Base-by-base conservation (phyloP, 2,113 vertebrate species). In the Psammodynastes pulverulentus region DNA sequence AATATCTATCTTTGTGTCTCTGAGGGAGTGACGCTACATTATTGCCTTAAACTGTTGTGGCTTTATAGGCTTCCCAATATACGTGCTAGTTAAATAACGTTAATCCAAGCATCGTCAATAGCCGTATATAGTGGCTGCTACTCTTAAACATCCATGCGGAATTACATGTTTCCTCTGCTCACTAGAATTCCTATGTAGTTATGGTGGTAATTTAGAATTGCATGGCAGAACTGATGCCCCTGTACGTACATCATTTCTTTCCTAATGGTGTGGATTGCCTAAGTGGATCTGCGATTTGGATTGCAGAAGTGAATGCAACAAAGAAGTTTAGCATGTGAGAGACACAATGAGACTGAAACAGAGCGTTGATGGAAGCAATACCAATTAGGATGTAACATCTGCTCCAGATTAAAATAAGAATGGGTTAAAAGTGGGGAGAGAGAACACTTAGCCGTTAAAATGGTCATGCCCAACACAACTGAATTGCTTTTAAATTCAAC, bases 61-160 rank as follows among this genome's bases (percentile, higher is more conserved):
- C 5, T 54, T 58, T 92, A n/a, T 89, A 52, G 0, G 4, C 86
- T 90, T 0, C 45, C 91, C 34, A 86, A 84, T 0, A 0, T 92
- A 45, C 93, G 89, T 89, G 0, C 51, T 90, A 48, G 12, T 94
- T 91, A 93, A 91, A 93, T 92, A 91, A 87, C 24, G 92, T 93
- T 95, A 93, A 94, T 93, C 92, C 26, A 84, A 93, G 90, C 34
- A 89, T 91, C 89, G 84, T 93, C 67, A 89, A 79, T 9, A 53
- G 72, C 92, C 87, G 62, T 19, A 2, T 87, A 3, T 91, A 88
- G 67, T 39, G 43, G 92, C 39, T 15, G 91, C 45, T 86, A 34
- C n/a, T 79, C 86, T 62, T 62, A 92, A 87, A 87, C 46, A 24
- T 89, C 84, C n/a, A 85, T 13, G 21, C 54, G 94, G 54, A 89